Evolutionary conservation across 92 coral and sea anemone genomes (phyloP), one percentile per base, ranked within the genome.

Genomic region (Porites rus): DNA sequence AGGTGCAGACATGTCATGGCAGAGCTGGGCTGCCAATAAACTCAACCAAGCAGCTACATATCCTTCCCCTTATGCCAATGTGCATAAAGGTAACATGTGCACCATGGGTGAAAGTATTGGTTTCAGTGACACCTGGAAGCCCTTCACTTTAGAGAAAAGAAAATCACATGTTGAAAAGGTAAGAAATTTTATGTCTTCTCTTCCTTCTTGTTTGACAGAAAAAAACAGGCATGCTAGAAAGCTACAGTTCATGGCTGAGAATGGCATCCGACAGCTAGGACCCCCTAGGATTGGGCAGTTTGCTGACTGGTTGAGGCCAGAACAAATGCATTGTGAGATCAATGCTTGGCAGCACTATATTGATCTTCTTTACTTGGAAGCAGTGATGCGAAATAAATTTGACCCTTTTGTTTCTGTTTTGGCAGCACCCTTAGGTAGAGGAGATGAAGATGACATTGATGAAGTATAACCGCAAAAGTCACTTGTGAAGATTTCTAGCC

Each of bases 261-360:
- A 85, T 80, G 87, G 89, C 1, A 79, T 72, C 21, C 66, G 87
- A 14, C 93, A 90, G 84, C 21, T 85, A 21, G 93, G 90, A 19
- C 81, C 38, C 1, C 92, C 86, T n/a, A 71, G 92, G 58, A 89
- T 86, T 79, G 90, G 81, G 4, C 20, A 38, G 8, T 90, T 70
- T 89, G 89, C 80, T 20, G 79, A 85, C 13, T 74, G 84, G 51
- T 83, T 79, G 1, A 65, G 87, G 69, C 90, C 90, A 19, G 93
- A 90, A 31, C 93, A 90, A 22, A 73, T 90, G 77, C 90, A 90
- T 62, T 86, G 87, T 74, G 90, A 90, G 75, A 90, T 86, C 16
- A 88, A 88, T 74, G 86, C 87, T 25, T 88, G 88, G 91, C 91
- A 88, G 62, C 87, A 88, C 53, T 75, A 66, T 59, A 38, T 84